A percentile compares a stretch with the other conserved stretches of the same genome.
These are phyloP conservation scores for Leucophenga montana DNA, from an alignment of 2,888 invertebrate genomes.

Conservation along the genomic window DNA sequence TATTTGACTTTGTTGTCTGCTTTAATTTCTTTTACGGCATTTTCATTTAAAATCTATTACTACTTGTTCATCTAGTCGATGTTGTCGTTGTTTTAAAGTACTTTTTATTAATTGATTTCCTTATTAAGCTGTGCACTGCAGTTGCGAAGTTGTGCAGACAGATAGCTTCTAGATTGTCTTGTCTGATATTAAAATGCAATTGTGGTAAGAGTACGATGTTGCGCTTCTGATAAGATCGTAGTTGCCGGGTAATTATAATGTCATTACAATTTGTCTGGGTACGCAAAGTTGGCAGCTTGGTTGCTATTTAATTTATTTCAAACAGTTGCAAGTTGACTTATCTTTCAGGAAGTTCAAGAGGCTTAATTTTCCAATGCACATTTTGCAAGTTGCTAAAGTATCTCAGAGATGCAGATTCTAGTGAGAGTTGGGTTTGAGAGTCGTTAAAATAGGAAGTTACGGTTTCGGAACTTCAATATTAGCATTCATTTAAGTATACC, in stretches of 20 bases:
- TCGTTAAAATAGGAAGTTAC: too few relatives aligned
- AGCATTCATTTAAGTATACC: too few relatives aligned
- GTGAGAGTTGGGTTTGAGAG: too few relatives aligned
- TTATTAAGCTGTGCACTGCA: constrained; percentile 54
- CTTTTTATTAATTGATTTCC: constrained; percentile 62
- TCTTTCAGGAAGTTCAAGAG: not conserved
- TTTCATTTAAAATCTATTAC: constrained; percentile 63
- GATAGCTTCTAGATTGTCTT: not conserved
- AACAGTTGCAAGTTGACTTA: not conserved
- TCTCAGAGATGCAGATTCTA: not conserved
- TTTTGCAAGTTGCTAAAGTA: not conserved
- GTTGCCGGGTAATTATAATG: constrained; percentile 56
- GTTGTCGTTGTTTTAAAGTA: constrained; percentile 43
- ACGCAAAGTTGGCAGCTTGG: constrained; percentile 23
- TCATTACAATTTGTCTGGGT: constrained; percentile 59
- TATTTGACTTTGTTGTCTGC: constrained; percentile 49
- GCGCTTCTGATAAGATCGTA: constrained; percentile 4
- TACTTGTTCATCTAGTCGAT: constrained; percentile 34
- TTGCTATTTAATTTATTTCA: not conserved
- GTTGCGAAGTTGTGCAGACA: constrained; percentile 11
- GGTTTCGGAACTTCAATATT: too few relatives aligned
- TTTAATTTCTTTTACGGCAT: constrained; percentile 38
- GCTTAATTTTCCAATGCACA: not conserved
- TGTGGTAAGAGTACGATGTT: constrained; percentile 38
- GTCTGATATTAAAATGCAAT: constrained; percentile 32